These are phyloP conservation scores for Agrotis exclamationis DNA, from an alignment of 2,888 invertebrate species.

Conservation along the genomic window DNA sequence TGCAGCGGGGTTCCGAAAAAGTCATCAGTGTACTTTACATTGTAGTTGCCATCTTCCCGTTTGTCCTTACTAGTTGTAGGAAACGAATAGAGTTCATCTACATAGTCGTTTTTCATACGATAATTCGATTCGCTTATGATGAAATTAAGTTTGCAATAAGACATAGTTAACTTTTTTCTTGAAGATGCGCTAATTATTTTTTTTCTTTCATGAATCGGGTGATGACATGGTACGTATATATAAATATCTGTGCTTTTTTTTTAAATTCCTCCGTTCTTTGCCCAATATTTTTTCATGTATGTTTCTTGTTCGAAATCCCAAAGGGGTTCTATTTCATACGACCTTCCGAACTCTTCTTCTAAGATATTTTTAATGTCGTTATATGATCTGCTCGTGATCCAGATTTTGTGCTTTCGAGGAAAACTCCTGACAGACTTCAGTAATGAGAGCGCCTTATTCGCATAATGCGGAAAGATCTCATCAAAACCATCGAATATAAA, in stretches of 20 bases:
- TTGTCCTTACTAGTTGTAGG: not conserved
- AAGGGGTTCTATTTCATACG: constrained; percentile 3
- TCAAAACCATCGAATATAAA: constrained; percentile 21
- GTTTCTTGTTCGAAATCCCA: not conserved
- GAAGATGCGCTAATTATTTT: no score
- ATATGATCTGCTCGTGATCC: constrained; percentile 15
- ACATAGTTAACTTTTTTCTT: no score
- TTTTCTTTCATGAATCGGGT: not conserved
- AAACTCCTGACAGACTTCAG: not conserved
- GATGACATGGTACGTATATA: not conserved
- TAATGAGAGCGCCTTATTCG: not conserved
- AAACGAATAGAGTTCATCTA: not conserved
- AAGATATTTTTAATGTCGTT: constrained; percentile 1
- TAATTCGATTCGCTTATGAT: not conserved
- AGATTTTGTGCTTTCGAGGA: constrained; percentile 2
- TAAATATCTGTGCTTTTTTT: no score
- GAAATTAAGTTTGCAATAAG: not conserved
- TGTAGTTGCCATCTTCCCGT: not conserved
- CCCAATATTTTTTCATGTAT: not conserved
- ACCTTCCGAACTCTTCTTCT: constrained; percentile 5
- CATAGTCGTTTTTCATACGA: no score
- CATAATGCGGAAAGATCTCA: constrained; percentile 2
- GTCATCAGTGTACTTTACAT: not conserved
- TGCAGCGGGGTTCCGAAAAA: not conserved
- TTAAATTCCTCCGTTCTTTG: not conserved